phyloP scores from a whole-genome alignment of 2,797 vertebrate species.

The Chaetodon trifasciatus region DNA sequence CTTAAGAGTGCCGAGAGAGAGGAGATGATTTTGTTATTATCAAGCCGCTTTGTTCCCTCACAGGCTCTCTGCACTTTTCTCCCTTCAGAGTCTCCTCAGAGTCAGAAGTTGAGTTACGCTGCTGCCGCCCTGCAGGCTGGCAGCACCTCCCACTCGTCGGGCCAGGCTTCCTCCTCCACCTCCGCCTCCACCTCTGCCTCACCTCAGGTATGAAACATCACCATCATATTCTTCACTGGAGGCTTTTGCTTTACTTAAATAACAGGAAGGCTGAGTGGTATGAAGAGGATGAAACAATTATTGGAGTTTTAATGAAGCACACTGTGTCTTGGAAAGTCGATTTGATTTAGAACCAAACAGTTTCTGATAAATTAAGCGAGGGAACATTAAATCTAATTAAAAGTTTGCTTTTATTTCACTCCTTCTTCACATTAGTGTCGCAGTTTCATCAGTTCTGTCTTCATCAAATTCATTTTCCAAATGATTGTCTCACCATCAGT shows the following conservation, averaged over 20 bases:
- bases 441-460: background rate
- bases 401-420: background rate
- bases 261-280: background rate
- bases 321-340: background rate
- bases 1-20: conserved; percentile 2
- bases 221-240: background rate
- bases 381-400: too few species aligned
- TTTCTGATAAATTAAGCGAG: background rate
- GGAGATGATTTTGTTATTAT: conserved; percentile 34
- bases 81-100: conserved; percentile 79
- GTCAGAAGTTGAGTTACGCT: conserved; percentile 89
- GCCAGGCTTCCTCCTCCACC: conserved; percentile 59
- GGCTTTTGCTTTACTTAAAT: conserved; percentile 2
- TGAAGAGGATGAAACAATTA: background rate
- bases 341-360: background rate
- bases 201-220: conserved; percentile 83
- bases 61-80: conserved; percentile 3
- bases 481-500: background rate
- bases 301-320: background rate
- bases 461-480: background rate
- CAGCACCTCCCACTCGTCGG: conserved; percentile 58
- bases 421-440: background rate
- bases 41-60: conserved; percentile 16
- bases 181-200: conserved; percentile 46
- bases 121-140: conserved; percentile 86